Evolutionary conservation across 2,113 vertebrate species (phyloP), one percentile per base, ranked within the genome.

Genomic region (Lophotis ruficrista): DNA sequence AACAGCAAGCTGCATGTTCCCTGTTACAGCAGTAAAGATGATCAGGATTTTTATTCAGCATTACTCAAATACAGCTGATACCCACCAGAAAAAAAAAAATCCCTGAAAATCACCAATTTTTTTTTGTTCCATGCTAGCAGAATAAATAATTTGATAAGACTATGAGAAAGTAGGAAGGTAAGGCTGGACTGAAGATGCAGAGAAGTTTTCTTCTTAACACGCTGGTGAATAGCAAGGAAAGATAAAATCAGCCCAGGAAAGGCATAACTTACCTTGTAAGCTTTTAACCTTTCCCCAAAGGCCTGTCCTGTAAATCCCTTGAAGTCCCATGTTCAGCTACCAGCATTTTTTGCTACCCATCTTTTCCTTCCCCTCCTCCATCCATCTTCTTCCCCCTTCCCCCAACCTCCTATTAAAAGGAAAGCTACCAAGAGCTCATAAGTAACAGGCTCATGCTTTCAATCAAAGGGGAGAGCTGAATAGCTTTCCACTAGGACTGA

Each of bases 381-480:
- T 43, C 51, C 77, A 51, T 71, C 58, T 54, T 72, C 41, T 73
- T 56, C 17, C 83, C 83, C 87, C 91, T 94, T 88, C 91, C 81
- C 80, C 90, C 72, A 87, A 27, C 19, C 81, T 80, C 20, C 81
- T 72, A 92, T 91, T 41, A 82, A 91, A 94, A 87, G 83, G 73
- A 89, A 54, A 76, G 61, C 77, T 51, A 22, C 64, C 21, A 43
- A 31, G 93, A 75, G 83, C 89, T 90, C 64, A 1, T 28, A 61
- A 95, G 88, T 53, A 88, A 68, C 66, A 91, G 90, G 41, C 69
- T 70, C 27, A 27, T 62, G 88, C 85, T 75, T 92, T 87, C 90
- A 93, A 25, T 96, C 95, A 95, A 95, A 96, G 56, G 22, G 19
- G 77, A 17, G 83, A 21, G n/a, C 82, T 92, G 94, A 96, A 96